Base-by-base conservation (phyloP, 2,888 invertebrate genomes). In the Oscheius sp. region DNA sequence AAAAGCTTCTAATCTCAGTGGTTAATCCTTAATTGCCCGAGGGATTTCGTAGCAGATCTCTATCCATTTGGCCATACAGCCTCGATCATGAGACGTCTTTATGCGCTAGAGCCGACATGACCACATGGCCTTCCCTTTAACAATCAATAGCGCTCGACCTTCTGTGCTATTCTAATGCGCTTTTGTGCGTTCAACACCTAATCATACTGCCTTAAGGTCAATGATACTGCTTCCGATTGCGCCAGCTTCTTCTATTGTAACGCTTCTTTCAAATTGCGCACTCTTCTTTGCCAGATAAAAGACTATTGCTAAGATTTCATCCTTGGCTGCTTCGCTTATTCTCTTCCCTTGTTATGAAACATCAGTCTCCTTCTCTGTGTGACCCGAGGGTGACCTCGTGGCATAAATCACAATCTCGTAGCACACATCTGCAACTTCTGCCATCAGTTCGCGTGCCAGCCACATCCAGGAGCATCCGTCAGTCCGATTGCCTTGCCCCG, bases 51-150 rank as follows among this genome's bases (percentile, higher is more conserved):
- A 38, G 36, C 20, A 20, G 36, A 44, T 44, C 24, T 59, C 59
- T 26, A 26, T 36, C 56, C n/a, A n/a, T 12, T 32, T 56, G 22
- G 17, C 38, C 38, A 36, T 56, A 59, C 41, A 28, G 44, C 41
- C 51, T n/a, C 41, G 59, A 59, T 59, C 59, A 38, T 38, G 44
- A 26, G 59, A 54, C 41, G 38, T 44, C 59, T 59, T 59, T 59
- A 59, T 59, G 59, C 44, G 59, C 44, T 59, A 59, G 30, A 44
- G 59, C 44, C 59, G 59, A 28, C 41, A 44, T 59, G 59, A 44
- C 59, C 59, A 59, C 59, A 59, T 59, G 59, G 59, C 59, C 59
- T 59, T 44, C 59, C 59, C 54, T 24, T 54, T 59, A 41, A 59
- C 59, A 44, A 59, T 59, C 59, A 44, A 59, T 59, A 59, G n/a